Base-by-base conservation (phyloP, 2,888 invertebrate genomes). In the Eupeodes latifasciatus region DNA sequence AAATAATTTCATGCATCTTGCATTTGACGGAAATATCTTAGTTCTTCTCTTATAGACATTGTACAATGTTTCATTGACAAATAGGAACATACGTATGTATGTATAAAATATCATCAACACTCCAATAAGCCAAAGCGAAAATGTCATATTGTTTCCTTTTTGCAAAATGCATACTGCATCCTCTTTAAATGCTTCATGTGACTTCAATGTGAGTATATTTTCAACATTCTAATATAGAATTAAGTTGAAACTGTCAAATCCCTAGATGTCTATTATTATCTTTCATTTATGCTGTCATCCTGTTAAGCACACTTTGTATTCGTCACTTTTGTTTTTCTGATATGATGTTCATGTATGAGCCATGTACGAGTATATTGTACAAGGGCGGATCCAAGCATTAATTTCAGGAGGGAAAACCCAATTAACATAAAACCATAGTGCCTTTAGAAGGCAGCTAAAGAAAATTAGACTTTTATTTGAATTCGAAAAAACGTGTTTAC, bases 221-320 rank as follows among this genome's bases (percentile, higher is more conserved):
- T 49, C 1, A 4, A 7, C 49, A 77, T 82, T 82, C 64, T 76
- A 81, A 85, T 59, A 66, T 59, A 66, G 66, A 77, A 81, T 77
- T 72, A 81, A 81, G 74, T 74, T 44, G 55, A 85, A 5, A 74
- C 61, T 85, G 81, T 78, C 81, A 74, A 78, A 47, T 86, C 78
- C 86, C 82, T 44, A 74, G 78, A 86, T 75, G 78, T 51, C 78
- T 78, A 71, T 79, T 86, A 59, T 59, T 86, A 82, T 75, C 75
- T 64, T 55, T 69, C 75, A 62, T 67, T 69, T 85, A 75, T 53
- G 59, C 69, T 75, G 79, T 69, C 74, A 74, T 75, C 71, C 69
- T 59, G 69, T 76, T 67, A 64, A 72, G 47, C 57, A 57, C 47
- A 53, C 44, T 79, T 71, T 19, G 27, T 14, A 12, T 19, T 44